These are phyloP conservation scores for Allacma fusca DNA, from an alignment of 2,888 invertebrate genomes.

Conservation along the genomic window DNA sequence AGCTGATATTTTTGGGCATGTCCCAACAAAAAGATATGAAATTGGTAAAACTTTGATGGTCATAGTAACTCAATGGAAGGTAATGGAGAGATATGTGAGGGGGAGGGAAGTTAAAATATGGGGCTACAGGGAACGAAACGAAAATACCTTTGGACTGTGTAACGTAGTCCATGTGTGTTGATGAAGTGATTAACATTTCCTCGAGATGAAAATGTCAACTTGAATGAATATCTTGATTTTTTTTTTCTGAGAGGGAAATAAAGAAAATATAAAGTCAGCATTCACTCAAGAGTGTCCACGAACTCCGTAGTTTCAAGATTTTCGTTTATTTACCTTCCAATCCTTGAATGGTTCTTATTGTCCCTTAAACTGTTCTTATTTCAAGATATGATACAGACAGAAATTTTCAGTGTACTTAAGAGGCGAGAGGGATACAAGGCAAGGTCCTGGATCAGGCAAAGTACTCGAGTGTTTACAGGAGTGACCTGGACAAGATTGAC, in stretches of 20 bases:
- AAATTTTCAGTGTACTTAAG: background rate
- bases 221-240: too few relatives aligned
- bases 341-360: conserved; percentile 7
- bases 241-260: too few relatives aligned
- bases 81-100: background rate
- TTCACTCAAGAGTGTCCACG: background rate
- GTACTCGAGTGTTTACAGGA: background rate
- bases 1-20: background rate
- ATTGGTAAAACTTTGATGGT: background rate
- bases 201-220: too few relatives aligned
- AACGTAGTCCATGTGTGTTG: too few relatives aligned
- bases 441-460: background rate
- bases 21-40: background rate
- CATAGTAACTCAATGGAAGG: background rate
- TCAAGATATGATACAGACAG: conserved; percentile 11
- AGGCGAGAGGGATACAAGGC: background rate
- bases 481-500: conserved; percentile 25
- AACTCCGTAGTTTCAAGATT: background rate
- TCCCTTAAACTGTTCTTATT: conserved; percentile 1
- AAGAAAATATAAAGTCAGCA: too few relatives aligned
- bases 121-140: too few relatives aligned
- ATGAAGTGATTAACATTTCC: too few relatives aligned
- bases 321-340: background rate
- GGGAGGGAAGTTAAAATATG: too few relatives aligned
- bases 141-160: too few relatives aligned